phyloP scores from a whole-genome alignment of 2,888 invertebrate genomes.

The Aspidiotus destructor region DNA sequence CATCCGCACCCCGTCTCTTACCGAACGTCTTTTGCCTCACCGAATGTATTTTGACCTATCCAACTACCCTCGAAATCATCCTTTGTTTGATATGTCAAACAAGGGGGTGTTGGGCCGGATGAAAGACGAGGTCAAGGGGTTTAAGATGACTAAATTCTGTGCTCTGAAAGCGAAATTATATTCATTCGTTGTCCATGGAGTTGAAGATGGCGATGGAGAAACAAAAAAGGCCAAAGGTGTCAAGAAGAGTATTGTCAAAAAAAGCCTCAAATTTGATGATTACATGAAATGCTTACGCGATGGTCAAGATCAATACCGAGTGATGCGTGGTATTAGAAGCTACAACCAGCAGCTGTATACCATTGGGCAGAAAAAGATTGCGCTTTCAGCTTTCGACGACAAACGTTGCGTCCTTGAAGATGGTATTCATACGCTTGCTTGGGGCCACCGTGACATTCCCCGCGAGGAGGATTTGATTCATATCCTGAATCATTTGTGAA shows the following conservation, averaged over 20 bases:
- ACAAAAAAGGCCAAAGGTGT: slow-evolving; percentile 11
- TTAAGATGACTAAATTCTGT: background rate
- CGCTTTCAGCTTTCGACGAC: background rate
- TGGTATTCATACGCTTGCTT: slow-evolving; percentile 6
- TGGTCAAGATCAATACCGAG: slow-evolving; percentile 1
- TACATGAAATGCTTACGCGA: background rate
- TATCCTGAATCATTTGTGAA: background rate
- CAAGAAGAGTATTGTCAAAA: background rate
- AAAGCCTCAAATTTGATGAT: too few species aligned
- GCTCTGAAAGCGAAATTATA: slow-evolving; percentile 9
- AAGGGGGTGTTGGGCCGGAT: slow-evolving; percentile 7
- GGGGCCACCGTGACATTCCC: slow-evolving; percentile 5
- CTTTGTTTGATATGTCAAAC: background rate
- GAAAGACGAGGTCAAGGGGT: slow-evolving; percentile 2
- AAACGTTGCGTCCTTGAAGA: slow-evolving; percentile 5
- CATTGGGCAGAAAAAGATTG: background rate
- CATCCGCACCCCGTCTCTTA: background rate
- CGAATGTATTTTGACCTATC: background rate
- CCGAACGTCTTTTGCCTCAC: slow-evolving; percentile 6
- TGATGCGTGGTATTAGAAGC: slow-evolving; percentile 2
- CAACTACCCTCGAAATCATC: slow-evolving; percentile 9
- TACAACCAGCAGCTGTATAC: slow-evolving; percentile 1
- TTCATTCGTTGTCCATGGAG: background rate
- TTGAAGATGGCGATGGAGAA: background rate
- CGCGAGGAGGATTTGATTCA: background rate